Conservation (phyloP, 2,888 invertebrate genomes). For the Tipula confusa region DNA sequence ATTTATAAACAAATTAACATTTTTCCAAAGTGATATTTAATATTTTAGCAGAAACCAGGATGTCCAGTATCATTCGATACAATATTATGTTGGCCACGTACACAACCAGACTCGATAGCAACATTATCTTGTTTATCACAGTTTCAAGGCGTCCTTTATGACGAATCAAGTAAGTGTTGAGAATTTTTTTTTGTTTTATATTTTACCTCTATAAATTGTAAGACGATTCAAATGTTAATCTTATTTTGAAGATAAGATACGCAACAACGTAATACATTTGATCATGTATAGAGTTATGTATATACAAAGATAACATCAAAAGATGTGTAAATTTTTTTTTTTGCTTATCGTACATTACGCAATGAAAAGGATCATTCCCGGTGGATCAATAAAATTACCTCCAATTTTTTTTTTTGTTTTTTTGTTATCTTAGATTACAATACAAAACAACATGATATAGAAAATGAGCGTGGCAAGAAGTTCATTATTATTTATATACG, state of each 20-base stretch:
- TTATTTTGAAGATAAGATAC: not conserved
- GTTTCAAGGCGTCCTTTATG: conserved; percentile 72
- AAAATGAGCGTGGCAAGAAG: not conserved
- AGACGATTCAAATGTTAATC: not conserved
- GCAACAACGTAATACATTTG: not conserved
- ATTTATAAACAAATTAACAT: not conserved
- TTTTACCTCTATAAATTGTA: not conserved
- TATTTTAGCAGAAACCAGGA: conserved; percentile 35
- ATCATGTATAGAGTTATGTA: not conserved
- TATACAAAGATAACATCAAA: not conserved
- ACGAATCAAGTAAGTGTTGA: conserved; percentile 73
- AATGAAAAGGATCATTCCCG: not conserved
- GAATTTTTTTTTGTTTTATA: too few species aligned
- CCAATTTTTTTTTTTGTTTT: not conserved
- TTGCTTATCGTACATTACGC: not conserved
- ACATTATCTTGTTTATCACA: conserved; percentile 74
- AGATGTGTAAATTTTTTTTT: not conserved
- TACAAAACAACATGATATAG: not conserved
- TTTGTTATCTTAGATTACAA: not conserved
- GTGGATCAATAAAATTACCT: not conserved
- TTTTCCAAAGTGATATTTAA: not conserved
- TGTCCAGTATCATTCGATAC: conserved; percentile 72
- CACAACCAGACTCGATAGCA: conserved; percentile 63
- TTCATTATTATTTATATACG: not conserved
- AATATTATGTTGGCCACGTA: conserved; percentile 79